Conservation (phyloP, 2,888 invertebrate species). For the Stenoptilia bipunctidactyla region DNA sequence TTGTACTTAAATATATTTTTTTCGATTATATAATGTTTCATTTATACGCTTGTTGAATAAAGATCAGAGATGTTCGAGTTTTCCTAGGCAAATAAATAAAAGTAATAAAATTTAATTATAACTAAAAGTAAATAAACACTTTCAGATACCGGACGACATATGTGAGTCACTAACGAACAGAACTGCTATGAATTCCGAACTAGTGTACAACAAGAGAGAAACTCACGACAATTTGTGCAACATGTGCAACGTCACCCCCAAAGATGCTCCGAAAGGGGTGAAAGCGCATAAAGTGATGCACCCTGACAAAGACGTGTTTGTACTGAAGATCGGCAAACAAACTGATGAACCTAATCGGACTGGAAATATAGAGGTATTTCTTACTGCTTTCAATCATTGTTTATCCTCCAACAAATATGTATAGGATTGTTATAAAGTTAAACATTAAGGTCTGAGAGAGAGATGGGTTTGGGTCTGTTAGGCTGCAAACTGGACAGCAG, state of each 20-base stretch:
- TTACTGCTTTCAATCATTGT: neutral
- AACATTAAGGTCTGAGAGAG: neutral
- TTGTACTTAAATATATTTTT: too few species aligned
- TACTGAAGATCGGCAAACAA: slow-evolving; percentile 82
- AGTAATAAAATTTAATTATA: too few species aligned
- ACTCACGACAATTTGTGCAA: slow-evolving; percentile 36
- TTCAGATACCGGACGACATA: slow-evolving; percentile 55
- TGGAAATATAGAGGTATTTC: slow-evolving; percentile 73
- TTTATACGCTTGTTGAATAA: too few species aligned
- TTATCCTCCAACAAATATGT: neutral
- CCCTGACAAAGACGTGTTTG: slow-evolving; percentile 78
- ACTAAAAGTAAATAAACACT: too few species aligned
- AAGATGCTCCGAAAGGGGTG: slow-evolving; percentile 64
- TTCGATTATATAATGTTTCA: too few species aligned
- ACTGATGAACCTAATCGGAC: slow-evolving; percentile 69
- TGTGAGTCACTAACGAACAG: slow-evolving; percentile 48
- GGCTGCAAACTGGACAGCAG: too few species aligned
- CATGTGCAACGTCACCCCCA: slow-evolving; percentile 58
- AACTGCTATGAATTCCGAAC: slow-evolving; percentile 44
- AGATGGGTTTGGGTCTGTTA: too few species aligned
- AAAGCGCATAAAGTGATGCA: slow-evolving; percentile 72
- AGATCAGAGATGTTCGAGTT: too few species aligned
- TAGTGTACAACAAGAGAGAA: slow-evolving; percentile 39
- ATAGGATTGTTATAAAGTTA: neutral
- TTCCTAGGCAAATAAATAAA: too few species aligned